phyloP scores from a whole-genome alignment of 2,888 invertebrate genomes.

The Fissipunctia ypsillon region DNA sequence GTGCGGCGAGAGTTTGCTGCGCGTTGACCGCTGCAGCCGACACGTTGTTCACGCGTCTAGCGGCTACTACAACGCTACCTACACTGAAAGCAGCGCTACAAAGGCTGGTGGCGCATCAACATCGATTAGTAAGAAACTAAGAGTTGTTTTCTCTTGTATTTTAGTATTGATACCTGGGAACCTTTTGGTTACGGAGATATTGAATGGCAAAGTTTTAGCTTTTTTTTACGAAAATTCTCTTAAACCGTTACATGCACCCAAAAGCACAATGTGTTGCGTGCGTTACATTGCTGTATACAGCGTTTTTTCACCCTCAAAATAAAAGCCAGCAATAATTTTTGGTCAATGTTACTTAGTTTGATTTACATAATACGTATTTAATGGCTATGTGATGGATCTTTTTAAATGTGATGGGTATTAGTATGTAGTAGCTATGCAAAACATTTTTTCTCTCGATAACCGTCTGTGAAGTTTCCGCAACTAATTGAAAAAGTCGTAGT shows the following conservation, averaged over 20 bases:
- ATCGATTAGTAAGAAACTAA: slow-evolving; percentile 93
- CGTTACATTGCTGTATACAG: no score
- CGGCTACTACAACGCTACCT: slow-evolving; percentile 95
- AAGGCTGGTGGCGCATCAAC: slow-evolving; percentile 96
- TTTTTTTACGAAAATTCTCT: background rate
- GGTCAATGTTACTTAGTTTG: no score
- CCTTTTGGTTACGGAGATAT: background rate
- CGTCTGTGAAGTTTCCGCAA: background rate
- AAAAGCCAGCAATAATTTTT: no score
- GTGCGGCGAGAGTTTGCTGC: slow-evolving; percentile 97
- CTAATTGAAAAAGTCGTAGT: background rate
- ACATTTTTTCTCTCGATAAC: background rate
- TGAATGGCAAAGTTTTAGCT: background rate
- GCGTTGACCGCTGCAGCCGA: slow-evolving; percentile 97
- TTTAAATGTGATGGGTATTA: background rate
- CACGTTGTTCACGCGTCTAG: slow-evolving; percentile 96
- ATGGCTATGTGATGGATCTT: background rate
- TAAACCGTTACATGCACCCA: background rate
- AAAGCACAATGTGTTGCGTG: background rate
- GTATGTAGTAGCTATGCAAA: background rate
- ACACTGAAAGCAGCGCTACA: slow-evolving; percentile 95
- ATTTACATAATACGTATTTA: no score
- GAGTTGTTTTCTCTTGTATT: background rate
- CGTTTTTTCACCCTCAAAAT: no score
- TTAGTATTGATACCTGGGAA: background rate